These are phyloP conservation scores for Hypselothyrea guttata DNA, from an alignment of 2,888 invertebrate genomes.

Conservation along the genomic window DNA sequence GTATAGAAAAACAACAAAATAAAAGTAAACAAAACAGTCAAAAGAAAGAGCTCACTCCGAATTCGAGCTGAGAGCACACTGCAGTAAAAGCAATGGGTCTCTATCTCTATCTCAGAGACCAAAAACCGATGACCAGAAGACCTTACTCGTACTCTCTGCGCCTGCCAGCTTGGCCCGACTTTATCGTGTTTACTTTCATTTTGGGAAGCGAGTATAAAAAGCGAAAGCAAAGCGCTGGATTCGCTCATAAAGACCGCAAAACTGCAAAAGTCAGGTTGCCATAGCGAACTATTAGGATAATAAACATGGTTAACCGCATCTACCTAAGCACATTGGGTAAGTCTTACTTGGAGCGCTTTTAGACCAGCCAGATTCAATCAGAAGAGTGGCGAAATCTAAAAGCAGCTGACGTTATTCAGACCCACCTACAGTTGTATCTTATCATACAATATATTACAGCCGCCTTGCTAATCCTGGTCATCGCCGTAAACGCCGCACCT, in stretches of 20 bases:
- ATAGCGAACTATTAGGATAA: conserved; percentile 19
- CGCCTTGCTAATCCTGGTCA: conserved; percentile 45
- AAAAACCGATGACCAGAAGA: conserved; percentile 13
- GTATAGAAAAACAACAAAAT: conserved; percentile 30
- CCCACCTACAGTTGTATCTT: too few relatives aligned
- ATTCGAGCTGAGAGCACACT: conserved; percentile 37
- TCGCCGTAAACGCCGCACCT: conserved; percentile 44
- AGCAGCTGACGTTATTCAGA: too few relatives aligned
- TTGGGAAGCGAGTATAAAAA: conserved; percentile 69
- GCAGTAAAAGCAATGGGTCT: conserved; percentile 56
- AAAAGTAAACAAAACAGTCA: conserved; percentile 58
- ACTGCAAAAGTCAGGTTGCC: conserved; percentile 64
- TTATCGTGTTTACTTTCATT: conserved; percentile 72
- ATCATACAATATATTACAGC: conserved; percentile 23
- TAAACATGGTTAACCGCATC: conserved; percentile 61
- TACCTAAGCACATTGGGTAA: conserved; percentile 54
- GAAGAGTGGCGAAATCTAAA: too few relatives aligned
- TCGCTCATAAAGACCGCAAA: conserved; percentile 77
- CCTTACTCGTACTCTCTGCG: conserved; percentile 20
- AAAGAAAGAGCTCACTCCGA: conserved; percentile 28
- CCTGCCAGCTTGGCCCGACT: conserved; percentile 29
- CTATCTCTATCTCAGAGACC: conserved; percentile 16
- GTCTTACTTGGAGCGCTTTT: conserved; percentile 10
- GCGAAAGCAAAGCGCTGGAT: conserved; percentile 69
- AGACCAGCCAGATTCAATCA: too few relatives aligned